Conservation (phyloP, 1,140 invertebrate genomes). For the Zaprionus lachaisei region DNA sequence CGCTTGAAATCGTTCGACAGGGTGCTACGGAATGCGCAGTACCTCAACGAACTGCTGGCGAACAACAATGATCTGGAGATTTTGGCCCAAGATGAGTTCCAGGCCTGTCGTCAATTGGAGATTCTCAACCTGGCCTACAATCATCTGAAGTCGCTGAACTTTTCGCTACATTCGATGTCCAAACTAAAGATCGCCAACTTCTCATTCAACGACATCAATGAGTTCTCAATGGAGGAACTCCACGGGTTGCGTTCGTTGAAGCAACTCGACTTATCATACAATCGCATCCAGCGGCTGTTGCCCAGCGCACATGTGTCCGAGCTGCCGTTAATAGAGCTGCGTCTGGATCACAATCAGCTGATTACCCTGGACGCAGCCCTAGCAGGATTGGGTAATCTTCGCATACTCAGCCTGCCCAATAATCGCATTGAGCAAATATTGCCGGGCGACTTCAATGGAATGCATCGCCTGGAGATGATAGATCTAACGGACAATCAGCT, state of each 20-base stretch:
- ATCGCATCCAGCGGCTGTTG: conserved; percentile 88
- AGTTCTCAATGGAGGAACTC: conserved; percentile 91
- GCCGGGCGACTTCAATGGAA: conserved; percentile 90
- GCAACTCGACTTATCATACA: conserved; percentile 90
- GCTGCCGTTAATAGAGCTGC: conserved; percentile 89
- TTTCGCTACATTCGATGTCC: conserved; percentile 89
- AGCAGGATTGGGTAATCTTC: conserved; percentile 89
- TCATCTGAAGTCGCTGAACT: conserved; percentile 88
- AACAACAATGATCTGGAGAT: conserved; percentile 90
- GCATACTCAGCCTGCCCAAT: conserved; percentile 89
- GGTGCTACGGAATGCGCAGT: conserved; percentile 88
- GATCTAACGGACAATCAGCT: conserved; percentile 92
- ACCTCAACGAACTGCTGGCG: conserved; percentile 88
- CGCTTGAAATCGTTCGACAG: conserved; percentile 89
- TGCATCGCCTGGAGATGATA: conserved; percentile 89
- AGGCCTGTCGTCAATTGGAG: conserved; percentile 88
- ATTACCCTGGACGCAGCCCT: conserved; percentile 89
- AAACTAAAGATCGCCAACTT: conserved; percentile 89
- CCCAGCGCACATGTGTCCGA: conserved; percentile 89
- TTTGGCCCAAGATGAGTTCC: conserved; percentile 90
- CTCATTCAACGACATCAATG: conserved; percentile 89
- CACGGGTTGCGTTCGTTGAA: conserved; percentile 88
- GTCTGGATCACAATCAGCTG: conserved; percentile 90
- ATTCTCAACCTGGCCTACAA: conserved; percentile 90
- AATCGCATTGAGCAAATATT: conserved; percentile 90